phyloP scores from a whole-genome alignment of 2,113 vertebrate species.

The Turdus rufiventris region DNA sequence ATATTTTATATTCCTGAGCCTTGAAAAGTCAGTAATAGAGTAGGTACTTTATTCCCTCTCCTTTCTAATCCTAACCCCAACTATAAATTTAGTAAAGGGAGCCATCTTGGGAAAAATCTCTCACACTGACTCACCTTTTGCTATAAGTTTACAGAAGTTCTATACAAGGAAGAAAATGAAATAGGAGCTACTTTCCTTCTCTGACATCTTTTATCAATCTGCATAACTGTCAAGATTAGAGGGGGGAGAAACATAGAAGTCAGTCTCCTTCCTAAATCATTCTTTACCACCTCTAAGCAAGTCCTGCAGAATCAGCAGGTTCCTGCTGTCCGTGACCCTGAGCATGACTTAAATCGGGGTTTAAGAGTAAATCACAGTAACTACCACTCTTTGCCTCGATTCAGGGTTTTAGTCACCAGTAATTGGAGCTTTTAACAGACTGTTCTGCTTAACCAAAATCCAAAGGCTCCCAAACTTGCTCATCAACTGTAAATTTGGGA shows the following conservation, averaged over 20 bases:
- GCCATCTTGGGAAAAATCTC: background rate
- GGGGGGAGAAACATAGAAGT: background rate
- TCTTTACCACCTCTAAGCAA: background rate
- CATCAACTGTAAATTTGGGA: background rate
- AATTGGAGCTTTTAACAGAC: background rate
- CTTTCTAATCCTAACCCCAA: background rate
- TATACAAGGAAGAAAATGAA: background rate
- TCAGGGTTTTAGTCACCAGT: background rate
- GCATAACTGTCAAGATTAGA: background rate
- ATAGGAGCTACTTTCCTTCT: background rate
- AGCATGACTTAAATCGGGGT: background rate
- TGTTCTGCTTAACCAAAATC: background rate
- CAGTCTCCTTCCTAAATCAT: background rate
- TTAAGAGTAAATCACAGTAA: background rate
- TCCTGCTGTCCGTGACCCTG: background rate
- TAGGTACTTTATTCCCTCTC: background rate
- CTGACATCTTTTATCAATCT: background rate
- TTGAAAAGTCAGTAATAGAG: background rate
- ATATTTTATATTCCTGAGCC: background rate
- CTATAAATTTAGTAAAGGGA: background rate
- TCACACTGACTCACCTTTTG: background rate
- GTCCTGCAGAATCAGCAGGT: background rate
- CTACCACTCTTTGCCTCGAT: background rate
- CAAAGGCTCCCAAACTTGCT: background rate
- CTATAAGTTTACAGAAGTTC: background rate